phyloP scores from a whole-genome alignment of 1,140 invertebrate species.

The Gonioctena quinquepunctata region DNA sequence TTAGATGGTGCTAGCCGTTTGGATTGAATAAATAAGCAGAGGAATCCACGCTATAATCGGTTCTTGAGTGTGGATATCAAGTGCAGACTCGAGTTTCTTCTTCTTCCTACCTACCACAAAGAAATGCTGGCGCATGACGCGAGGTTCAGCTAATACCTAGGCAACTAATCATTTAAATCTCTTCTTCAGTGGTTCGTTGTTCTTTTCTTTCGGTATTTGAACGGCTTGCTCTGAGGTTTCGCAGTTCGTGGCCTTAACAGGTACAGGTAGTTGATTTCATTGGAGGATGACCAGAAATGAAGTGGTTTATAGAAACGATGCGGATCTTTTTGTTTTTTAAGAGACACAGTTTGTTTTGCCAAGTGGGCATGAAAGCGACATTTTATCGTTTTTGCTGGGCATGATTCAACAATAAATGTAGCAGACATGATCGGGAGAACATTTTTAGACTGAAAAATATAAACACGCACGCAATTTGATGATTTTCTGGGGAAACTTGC shows the following conservation, averaged over 20 bases:
- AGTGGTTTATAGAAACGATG: neutral
- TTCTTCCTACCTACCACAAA: neutral
- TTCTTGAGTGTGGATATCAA: neutral
- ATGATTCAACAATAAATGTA: too few relatives aligned
- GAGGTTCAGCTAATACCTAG: too few relatives aligned
- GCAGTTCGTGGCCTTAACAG: neutral
- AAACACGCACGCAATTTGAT: too few relatives aligned
- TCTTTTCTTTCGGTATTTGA: neutral
- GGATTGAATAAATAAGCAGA: neutral
- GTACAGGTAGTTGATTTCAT: neutral
- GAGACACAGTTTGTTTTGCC: neutral
- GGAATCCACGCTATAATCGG: conserved; percentile 1
- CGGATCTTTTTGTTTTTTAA: neutral
- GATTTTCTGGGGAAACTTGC: too few relatives aligned
- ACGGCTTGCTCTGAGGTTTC: neutral
- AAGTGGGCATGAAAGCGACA: neutral
- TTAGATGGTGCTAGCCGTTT: neutral
- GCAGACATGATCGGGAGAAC: too few relatives aligned
- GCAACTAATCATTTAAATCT: neutral
- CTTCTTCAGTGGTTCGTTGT: neutral
- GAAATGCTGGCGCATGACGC: neutral
- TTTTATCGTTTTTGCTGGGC: too few relatives aligned
- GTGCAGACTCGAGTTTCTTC: neutral
- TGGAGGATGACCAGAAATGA: neutral
- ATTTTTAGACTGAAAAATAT: too few relatives aligned